Evolutionary conservation across 2,888 invertebrate genomes (phyloP).

Genomic region (Cloeon dipterum): DNA sequence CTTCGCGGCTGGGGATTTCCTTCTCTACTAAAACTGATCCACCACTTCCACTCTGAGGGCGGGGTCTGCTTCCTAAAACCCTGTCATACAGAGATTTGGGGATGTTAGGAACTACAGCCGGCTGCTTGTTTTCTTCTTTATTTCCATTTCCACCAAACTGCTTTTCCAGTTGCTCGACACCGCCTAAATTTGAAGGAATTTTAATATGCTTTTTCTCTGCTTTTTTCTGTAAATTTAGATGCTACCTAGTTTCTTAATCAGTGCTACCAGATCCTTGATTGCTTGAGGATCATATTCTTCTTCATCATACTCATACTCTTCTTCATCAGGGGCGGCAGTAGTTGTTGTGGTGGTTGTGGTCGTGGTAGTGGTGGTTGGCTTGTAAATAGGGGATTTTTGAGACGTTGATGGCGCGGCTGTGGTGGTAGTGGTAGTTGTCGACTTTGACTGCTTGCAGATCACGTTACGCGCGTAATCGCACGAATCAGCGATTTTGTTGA

Average conservation of each 20-base stretch:
- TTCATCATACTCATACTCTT: constrained; percentile 23
- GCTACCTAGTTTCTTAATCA: constrained; percentile 64
- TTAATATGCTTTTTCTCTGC: no score
- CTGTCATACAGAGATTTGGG: constrained; percentile 56
- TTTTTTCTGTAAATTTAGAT: background rate
- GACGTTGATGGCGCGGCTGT: constrained; percentile 18
- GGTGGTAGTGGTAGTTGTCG: constrained; percentile 21
- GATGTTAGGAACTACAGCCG: constrained; percentile 31
- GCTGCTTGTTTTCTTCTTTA: constrained; percentile 17
- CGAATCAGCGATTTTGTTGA: constrained; percentile 77
- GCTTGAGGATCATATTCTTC: constrained; percentile 41
- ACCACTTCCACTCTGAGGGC: background rate
- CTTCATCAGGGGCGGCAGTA: constrained; percentile 11
- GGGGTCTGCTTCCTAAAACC: constrained; percentile 26
- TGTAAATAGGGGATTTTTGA: constrained; percentile 18
- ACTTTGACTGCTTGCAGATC: constrained; percentile 30
- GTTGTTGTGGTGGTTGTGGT: constrained; percentile 19
- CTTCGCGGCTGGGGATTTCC: no score
- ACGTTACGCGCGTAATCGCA: constrained; percentile 84
- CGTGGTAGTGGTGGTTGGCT: constrained; percentile 22
- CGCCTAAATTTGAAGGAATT: no score
- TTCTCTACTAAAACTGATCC: background rate
- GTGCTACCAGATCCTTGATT: constrained; percentile 58
- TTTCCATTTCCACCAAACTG: constrained; percentile 28
- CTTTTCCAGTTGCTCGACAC: constrained; percentile 65